Base-by-base conservation (phyloP, 2,888 invertebrate species). In the Clusia tigrina region DNA sequence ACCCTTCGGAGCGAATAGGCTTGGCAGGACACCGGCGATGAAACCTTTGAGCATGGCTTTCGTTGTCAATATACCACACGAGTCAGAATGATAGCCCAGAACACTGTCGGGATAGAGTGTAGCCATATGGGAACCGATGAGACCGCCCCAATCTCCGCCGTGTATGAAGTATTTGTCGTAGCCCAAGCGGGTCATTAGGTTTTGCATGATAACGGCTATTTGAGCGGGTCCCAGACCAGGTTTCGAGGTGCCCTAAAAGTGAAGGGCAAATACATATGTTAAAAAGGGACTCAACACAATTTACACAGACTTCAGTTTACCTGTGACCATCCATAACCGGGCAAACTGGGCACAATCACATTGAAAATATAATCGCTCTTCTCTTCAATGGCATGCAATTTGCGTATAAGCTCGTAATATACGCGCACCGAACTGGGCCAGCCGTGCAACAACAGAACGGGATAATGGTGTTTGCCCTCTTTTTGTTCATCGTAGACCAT, bases 391-490 rank as follows among this genome's bases (percentile, higher is more conserved):
- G 84, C 70, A 0, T 87, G 88, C n/a, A 94, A 83, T 53, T 88
- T 77, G 0, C 92, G 92, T 58, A 93, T 89, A 0, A 92, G 82
- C 60, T 89, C 89, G 74, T 91, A 91, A 82, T 94, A 95, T 83
- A 96, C 95, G n/a, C 90, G 85, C 1, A 94, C 87, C 0, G 92
- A 93, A 0, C 95, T 94, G 0, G 95, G 95, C 96, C 96, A 96
- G 42, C 96, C 96, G 78, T 96, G 95, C 17, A 92, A 82, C 54
- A 96, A 71, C 2, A 84, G 25, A 1, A 83, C 74, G 17, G 84
- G 84, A 64, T 83, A 83, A 63, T 80, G 79, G 57, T 74, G 69
- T 77, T 74, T 85, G 20, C 76, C 79, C 32, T 72, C 73, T 42
- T 83, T 81, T 17, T 81, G 75, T 9, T 78, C 74, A 2, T 78